Evolutionary conservation across 1,140 invertebrate species (phyloP), one percentile per base, ranked within the genome.

Genomic region (Brachionus manjavacas): DNA sequence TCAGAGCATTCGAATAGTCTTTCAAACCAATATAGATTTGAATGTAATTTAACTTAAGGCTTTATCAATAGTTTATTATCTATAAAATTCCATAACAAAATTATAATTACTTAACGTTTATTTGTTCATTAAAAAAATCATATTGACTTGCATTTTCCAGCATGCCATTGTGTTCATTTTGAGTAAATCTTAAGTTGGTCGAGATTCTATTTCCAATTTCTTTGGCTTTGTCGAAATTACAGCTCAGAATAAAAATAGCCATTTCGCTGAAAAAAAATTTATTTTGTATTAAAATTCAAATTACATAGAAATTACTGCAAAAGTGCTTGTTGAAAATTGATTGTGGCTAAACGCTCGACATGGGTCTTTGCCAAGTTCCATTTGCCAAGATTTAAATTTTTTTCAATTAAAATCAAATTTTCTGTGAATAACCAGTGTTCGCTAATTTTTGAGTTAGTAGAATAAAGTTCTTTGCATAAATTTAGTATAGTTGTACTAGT

Each of bases 361-460:
- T 81, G 49, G 3, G 8, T 81, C 52, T 46, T 81, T 16, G 52
- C 49, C 23, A 81, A 11, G 31, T 39, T 64, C 79, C 79, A 81
- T 64, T 81, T 60, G 23, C 79, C 79, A 16, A 20, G 14, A 16
- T 31, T 20, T 9, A 46, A 12, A 68, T 81, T 64, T 60, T 60
- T 68, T 39, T 81, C 79, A 43, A 81, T 81, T 31, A 28, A 39
- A 81, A 81, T 64, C 20, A 81, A 68, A 68, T 81, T 81, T 68
- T 81, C 52, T 31, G 79, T 81, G 11, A 35, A 81, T 4, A 81
- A 28, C 79, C 79, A 81, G n/a, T 81, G 79, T 68, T 81, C 79
- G 25, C 79, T 81, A 1, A 81, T 39, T 81, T 81, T 81, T 39
- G 52, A 64, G 28, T 81, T 60, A 25, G 31, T 25, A 6, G 79